Base-by-base conservation (phyloP, 2,888 invertebrate species). In the Cheilosia vulpina region DNA sequence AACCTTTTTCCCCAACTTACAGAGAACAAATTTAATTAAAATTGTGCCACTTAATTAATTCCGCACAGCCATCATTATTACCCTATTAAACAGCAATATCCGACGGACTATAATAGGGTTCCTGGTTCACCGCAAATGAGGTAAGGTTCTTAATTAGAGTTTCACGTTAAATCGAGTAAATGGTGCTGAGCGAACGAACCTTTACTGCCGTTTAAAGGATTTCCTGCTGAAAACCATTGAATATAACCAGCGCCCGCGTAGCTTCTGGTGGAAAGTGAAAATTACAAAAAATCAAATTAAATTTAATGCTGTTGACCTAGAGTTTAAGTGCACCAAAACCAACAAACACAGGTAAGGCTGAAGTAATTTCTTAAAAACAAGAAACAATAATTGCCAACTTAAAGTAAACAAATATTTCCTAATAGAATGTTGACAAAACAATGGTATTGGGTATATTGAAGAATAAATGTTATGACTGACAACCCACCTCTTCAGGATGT, bases 41-140 rank as follows among this genome's bases (percentile, higher is more conserved):
- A 84, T 75, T 73, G 79, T 79, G 73, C 73, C 79, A 84, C 83
- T 84, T 84, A 79, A 84, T 84, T 84, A 84, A 84, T 79, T 84
- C 73, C 69, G 50, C 79, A 73, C 73, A 69, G 83, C 79, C 73
- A 84, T 84, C 57, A 84, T 84, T 84, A 84, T 79, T 79, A 79
- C 68, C 83, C 69, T 62, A 84, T 84, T 75, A 75, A 73, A 78
- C 66, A 65, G 79, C 79, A 75, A 79, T 79, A 79, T 84, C 57
- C 79, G 68, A 69, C 63, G 68, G 68, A 79, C 83, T 84, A 84
- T 84, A 79, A 84, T 79, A 84, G 73, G 78, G 73, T 75, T 84
- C 79, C 83, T 79, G 79, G 73, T 79, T 69, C 69, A 79, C 79
- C 83, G 69, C 73, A 79, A 84, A 84, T 75, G 79, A 68, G 83